Evolutionary conservation across 2,113 vertebrate species (phyloP).

Genomic region (Bubo blakistoni): DNA sequence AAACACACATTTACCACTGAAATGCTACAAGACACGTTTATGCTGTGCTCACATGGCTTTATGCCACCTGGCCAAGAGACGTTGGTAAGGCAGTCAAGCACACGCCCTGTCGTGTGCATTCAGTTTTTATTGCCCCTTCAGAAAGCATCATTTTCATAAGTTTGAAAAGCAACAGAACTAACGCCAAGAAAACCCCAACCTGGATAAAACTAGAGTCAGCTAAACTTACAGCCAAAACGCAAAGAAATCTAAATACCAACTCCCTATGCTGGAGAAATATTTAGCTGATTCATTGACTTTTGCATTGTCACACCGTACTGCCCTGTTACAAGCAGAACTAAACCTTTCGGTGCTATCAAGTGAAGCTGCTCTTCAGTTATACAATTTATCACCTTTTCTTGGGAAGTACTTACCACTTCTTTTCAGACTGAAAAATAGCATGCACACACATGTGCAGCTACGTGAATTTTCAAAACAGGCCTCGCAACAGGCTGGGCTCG

Average conservation of each 20-base stretch:
- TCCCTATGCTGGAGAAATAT: background rate
- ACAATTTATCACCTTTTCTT: background rate
- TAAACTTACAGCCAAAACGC: background rate
- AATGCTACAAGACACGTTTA: conserved; percentile 22
- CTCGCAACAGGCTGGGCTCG: background rate
- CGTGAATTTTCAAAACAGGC: background rate
- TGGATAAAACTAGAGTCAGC: background rate
- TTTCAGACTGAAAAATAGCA: background rate
- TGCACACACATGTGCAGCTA: accelerated
- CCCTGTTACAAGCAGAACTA: background rate
- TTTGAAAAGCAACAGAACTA: background rate
- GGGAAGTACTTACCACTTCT: background rate
- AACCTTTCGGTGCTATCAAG: background rate
- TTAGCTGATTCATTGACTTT: background rate
- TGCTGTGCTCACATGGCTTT: conserved; percentile 22
- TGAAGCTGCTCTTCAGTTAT: background rate
- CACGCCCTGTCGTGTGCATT: conserved; percentile 52
- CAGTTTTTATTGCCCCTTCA: conserved; percentile 26
- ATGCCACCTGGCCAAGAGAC: conserved; percentile 33
- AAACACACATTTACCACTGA: background rate
- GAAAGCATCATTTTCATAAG: background rate
- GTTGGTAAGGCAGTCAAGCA: conserved; percentile 20
- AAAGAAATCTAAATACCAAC: background rate
- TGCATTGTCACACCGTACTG: background rate
- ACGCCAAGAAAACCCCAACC: background rate